Base-by-base conservation (phyloP, 2,888 invertebrate genomes). In the Biston betularia region DNA sequence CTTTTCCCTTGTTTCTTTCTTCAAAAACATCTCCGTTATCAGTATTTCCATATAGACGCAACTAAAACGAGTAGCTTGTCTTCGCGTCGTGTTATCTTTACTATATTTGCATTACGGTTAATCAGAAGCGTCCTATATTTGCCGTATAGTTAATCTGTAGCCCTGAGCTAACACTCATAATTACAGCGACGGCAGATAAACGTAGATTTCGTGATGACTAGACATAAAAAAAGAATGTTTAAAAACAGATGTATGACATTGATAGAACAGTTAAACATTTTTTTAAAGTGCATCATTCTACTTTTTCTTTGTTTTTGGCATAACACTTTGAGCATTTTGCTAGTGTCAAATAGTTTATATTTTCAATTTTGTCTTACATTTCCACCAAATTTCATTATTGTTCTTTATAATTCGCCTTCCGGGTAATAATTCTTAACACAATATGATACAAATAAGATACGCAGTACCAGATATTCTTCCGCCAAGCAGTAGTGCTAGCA, bases 31-130 rank as follows among this genome's bases (percentile, higher is more conserved):
- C 24, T 56, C 44, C 12, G n/a, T 65, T 65, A 65, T 60, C 65
- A 56, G 15, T 15, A 8, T 54, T 38, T 38, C 54, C 14, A 40
- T 66, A 62, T 66, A 58, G 46, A 58, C 57, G 53, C 62, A 58
- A 58, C 62, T 11, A 66, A 66, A 54, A 66, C 66, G 53, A 52
- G 66, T 66, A 66, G 66, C 65, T 35, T 45, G 56, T 49, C 49
- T n/a, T 9, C 56, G 15, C 55, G 49, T 50, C 35, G 35, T 40
- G 65, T 57, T 66, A 66, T 66, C 66, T 66, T 66, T 66, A 66
- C 62, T 44, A 66, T 62, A 58, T 66, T 66, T 66, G 52, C 56
- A 14, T 10, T 48, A 53, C 15, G 48, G 59, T 15, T 53, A 53
- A 53, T 53, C 52, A 57, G 46, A 33, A 48, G 35, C 52, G 52